Base-by-base conservation (phyloP, 2,113 vertebrate species). In the Mungos mungo region DNA sequence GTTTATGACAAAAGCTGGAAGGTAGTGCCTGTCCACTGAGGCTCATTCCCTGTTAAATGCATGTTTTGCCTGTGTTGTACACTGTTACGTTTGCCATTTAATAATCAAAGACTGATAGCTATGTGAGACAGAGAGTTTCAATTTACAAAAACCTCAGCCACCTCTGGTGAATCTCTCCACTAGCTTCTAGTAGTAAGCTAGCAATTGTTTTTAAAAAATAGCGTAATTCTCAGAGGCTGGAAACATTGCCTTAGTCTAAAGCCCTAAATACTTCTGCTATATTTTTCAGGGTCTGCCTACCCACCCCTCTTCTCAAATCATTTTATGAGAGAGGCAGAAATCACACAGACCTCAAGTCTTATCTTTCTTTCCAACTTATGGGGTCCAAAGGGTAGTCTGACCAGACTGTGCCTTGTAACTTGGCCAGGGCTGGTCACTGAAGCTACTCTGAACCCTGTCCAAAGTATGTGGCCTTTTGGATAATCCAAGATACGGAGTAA, bases 1-100 rank as follows among this genome's bases (percentile, higher is more conserved):
- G 90, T 80, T 31, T 60, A 4, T 90, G 87, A 98, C 98, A 98
- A 98, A 98, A 63, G 90, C 94, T 96, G 94, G 98, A 97, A 98
- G 96, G 95, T 5, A 68, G 57, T 3, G 57, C 57, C 54, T 95
- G 87, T 66, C 93, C 84, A 85, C 80, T 47, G 94, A 84, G 90
- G 79, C 87, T 77, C 38, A 66, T 84, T 96, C 84, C 50, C 84
- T 94, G 27, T 14, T 83, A 77, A 90, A 27, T 38, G 72, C 23
- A 76, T 54, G 84, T 47, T 94, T 60, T 96, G 68, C 47, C 35
- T 66, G 18, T 47, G 71, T 9, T 96, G 57, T 69, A 57, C 3
- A 16, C 35, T 74, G 68, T 66, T 60, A 68, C 38, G 86, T 95
- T 66, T 52, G n/a, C 16, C 31, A 80, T 45, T 79, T 68, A 82